Percentiles rank a stretch among this genome's conserved stretches.
phyloP scores from a whole-genome alignment of 30 jellyfish, hydroid and myxozoan species.

The Cassiopea andromeda region DNA sequence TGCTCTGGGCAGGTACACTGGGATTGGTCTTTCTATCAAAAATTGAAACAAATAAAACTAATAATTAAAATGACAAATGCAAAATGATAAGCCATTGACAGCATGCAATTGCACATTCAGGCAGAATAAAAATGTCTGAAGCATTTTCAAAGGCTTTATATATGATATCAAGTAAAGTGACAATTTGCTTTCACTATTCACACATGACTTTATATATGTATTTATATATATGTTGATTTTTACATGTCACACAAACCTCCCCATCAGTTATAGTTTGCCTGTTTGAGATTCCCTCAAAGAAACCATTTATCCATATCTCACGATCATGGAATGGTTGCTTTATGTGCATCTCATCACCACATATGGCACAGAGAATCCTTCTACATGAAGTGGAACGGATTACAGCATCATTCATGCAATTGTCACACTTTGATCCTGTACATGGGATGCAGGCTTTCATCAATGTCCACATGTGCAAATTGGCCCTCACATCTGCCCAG shows the following conservation, averaged over 20 bases:
- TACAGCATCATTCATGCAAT: neutral
- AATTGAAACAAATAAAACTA: too few relatives aligned
- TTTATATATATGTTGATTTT: neutral
- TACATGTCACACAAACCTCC: constrained; percentile 15
- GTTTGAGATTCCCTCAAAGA: constrained; percentile 12
- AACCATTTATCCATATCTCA: constrained; percentile 31
- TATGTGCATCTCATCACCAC: constrained; percentile 8
- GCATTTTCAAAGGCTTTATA: neutral
- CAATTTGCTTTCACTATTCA: neutral
- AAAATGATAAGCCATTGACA: neutral
- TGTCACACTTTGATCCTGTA: neutral
- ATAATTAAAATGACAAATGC: neutral
- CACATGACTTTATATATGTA: too few relatives aligned
- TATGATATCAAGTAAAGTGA: neutral
- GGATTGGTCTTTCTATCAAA: constrained; percentile 35
- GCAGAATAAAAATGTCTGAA: neutral
- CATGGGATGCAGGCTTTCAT: constrained; percentile 23
- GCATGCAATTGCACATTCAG: neutral
- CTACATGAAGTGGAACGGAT: constrained; percentile 29
- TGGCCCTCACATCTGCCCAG: constrained; percentile 11
- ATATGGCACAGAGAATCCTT: neutral
- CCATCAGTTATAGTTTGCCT: constrained; percentile 13
- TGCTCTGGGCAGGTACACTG: neutral
- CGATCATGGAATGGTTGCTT: constrained; percentile 14
- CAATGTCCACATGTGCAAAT: neutral